These are phyloP conservation scores for Excalfactoria chinensis DNA, from an alignment of 2,113 vertebrate genomes.

Conservation along the genomic window DNA sequence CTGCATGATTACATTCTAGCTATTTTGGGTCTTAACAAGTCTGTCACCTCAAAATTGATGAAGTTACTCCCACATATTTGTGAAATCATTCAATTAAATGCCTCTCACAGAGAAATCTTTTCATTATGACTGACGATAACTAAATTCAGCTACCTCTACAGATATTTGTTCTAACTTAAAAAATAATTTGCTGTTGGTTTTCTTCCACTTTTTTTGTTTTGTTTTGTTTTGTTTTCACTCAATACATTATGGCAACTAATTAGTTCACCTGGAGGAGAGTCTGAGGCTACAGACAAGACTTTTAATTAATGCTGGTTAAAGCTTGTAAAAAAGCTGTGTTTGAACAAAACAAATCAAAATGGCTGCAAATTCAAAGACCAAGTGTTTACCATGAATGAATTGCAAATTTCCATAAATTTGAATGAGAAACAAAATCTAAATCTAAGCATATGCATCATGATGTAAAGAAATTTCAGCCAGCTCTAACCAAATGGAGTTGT, in stretches of 20 bases:
- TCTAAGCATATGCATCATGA: neutral
- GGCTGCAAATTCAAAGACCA: neutral
- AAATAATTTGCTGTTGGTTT: neutral
- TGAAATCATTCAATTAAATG: constrained; percentile 37
- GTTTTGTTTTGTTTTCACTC: neutral
- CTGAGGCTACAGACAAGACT: neutral
- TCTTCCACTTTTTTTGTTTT: neutral
- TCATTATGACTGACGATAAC: neutral
- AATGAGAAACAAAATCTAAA: neutral
- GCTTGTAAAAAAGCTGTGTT: neutral
- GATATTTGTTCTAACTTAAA: neutral
- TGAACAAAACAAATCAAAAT: neutral
- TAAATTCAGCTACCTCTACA: neutral
- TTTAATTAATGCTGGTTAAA: neutral
- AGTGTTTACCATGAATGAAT: neutral
- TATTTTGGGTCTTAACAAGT: neutral
- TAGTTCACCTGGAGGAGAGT: neutral
- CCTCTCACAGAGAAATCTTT: neutral
- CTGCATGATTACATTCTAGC: neutral
- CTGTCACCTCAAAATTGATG: constrained; percentile 31
- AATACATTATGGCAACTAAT: neutral
- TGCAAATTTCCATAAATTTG: neutral
- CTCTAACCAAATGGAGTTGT: neutral
- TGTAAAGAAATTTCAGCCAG: neutral
- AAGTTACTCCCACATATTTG: neutral